Percentiles rank a stretch among this genome's conserved stretches.
These are phyloP conservation scores for Octodon degus DNA, from an alignment of 2,113 vertebrate genomes.

Conservation along the genomic window DNA sequence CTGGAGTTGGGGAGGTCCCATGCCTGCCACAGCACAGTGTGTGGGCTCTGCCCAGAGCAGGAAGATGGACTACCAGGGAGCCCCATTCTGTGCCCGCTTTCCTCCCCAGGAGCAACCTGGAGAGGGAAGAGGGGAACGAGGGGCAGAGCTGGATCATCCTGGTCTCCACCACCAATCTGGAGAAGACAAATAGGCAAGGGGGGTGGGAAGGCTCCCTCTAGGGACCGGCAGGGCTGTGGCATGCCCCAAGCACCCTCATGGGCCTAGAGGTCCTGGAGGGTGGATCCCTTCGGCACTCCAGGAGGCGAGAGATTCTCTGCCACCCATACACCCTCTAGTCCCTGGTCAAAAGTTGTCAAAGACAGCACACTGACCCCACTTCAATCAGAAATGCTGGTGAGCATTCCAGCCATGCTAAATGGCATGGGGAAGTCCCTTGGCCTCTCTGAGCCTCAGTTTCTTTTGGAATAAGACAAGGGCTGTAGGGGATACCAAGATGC, in stretches of 20 bases:
- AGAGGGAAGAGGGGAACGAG: neutral
- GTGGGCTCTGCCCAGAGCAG: neutral
- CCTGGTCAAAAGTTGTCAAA: neutral
- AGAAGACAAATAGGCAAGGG: neutral
- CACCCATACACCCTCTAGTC: neutral
- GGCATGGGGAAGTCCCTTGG: neutral
- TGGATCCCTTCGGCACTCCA: neutral
- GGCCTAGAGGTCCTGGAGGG: neutral
- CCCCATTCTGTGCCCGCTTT: neutral
- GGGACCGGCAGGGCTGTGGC: neutral
- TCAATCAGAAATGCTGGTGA: neutral
- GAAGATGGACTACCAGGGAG: neutral
- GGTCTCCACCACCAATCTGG: neutral
- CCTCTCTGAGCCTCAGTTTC: conserved; percentile 12
- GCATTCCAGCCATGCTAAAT: neutral
- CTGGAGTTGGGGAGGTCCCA: neutral
- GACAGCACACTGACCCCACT: neutral
- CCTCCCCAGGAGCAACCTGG: neutral
- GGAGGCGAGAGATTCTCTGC: neutral
- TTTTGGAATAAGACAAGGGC: neutral
- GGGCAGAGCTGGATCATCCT: neutral
- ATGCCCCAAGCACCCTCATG: neutral
- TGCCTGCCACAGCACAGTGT: neutral
- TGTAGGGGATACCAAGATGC: neutral
- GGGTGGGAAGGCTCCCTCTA: neutral